A percentile compares a stretch with the other conserved stretches of the same genome.
These are phyloP conservation scores for Leptarthrus brevirostris DNA, from an alignment of 2,888 invertebrate genomes.

Conservation along the genomic window DNA sequence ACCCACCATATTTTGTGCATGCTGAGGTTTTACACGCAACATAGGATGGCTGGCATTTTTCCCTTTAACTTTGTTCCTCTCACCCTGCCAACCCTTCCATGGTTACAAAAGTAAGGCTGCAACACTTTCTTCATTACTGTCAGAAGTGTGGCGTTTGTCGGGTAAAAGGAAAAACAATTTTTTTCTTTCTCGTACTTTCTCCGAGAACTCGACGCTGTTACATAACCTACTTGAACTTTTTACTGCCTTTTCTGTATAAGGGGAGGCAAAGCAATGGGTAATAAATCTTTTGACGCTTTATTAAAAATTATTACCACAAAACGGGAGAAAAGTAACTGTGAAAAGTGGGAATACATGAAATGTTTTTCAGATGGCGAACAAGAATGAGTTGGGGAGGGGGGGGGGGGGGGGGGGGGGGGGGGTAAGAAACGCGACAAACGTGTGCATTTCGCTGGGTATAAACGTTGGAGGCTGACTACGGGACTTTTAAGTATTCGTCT, in stretches of 20 bases:
- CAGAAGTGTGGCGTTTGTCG: too few species aligned
- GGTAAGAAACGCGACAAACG: not conserved
- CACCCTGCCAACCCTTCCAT: too few species aligned
- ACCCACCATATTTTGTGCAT: not conserved
- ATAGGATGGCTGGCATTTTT: not conserved
- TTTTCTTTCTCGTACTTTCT: not conserved
- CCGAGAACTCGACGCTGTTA: not conserved
- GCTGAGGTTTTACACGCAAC: not conserved
- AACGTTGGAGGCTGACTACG: too few species aligned
- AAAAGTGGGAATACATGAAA: not conserved
- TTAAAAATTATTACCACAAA: constrained; percentile 42
- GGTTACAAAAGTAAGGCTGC: not conserved
- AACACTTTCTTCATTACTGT: not conserved
- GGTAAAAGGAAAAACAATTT: too few species aligned
- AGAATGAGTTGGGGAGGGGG: too few species aligned
- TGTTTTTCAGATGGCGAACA: too few species aligned
- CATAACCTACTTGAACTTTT: constrained; percentile 1
- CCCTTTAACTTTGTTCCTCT: not conserved
- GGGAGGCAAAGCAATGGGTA: not conserved
- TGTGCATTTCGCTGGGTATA: not conserved
- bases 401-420: not conserved
- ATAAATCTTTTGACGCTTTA: constrained; percentile 36
- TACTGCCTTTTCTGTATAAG: constrained; percentile 7
- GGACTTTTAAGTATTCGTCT: too few species aligned
- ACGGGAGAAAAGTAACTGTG: not conserved